Evolutionary conservation across 64 coral and sea anemone species (phyloP), one percentile per base, ranked within the genome.

Genomic region (Montipora efflorescens): DNA sequence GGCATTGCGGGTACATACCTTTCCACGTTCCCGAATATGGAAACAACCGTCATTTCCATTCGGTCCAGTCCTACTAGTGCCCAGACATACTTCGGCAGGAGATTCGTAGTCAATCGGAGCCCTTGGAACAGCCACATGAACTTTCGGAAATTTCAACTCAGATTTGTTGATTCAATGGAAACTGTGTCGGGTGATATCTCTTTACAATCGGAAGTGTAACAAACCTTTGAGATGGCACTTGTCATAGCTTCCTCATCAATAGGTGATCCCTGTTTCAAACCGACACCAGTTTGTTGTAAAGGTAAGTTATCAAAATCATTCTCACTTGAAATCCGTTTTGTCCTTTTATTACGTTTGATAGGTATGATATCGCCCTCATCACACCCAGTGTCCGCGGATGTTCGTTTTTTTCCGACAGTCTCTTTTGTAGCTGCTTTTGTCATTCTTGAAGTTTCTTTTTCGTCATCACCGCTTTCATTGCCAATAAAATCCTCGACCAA

Each of bases 321-420:
- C 13, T 78, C 91, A 57, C 73, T 86, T 14, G 12, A 22, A 16
- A 50, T 1, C 47, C 52, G 71, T 92, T 62, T 92, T 52, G 69
- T 18, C 45, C 62, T 52, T 15, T 72, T 61, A 1, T 20, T 36
- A 2, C 36, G 48, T 15, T 4, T 16, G 7, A 43, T n/a, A 57
- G 90, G 69, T 47, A 6, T 78, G 23, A 76, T 49, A 11, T 92
- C 80, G 8, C 84, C 80, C 8, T 92, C 90, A 21, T 52, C 77
- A 9, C 47, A 36, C 16, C 47, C 21, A 19, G 28, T 59, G 48
- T 45, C 79, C 18, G 43, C 48, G 13, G 80, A 75, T 61, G 59
- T 28, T 67, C 81, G 85, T 78, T 92, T 92, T 55, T 62, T 92
- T 78, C 61, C 13, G 47, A 25, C 28, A 47, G 2, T 21, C 64